These are phyloP conservation scores for Andrena haemorrhoa DNA, from an alignment of 2,888 invertebrate species.

Conservation along the genomic window DNA sequence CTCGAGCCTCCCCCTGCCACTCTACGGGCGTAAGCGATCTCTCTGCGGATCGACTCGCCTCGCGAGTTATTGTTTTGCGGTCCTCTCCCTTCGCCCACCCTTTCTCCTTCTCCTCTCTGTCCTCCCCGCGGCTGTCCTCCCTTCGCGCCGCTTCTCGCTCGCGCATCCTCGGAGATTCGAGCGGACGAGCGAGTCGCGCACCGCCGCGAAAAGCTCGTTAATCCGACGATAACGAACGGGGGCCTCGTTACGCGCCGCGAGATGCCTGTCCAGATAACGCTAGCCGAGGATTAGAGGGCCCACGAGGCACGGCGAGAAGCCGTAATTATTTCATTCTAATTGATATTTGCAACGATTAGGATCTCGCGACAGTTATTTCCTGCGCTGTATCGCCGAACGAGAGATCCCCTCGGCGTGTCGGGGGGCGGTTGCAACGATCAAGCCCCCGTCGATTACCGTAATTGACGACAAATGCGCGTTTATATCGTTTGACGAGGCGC, in stretches of 20 bases:
- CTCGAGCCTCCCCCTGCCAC: conserved; percentile 13
- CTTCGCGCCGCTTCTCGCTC: background rate
- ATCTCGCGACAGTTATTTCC: conserved; percentile 50
- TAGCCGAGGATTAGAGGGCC: conserved; percentile 36
- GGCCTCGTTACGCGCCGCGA: conserved; percentile 33
- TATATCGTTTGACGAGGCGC: conserved; percentile 22
- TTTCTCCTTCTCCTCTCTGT: background rate
- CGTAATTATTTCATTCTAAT: conserved; percentile 57
- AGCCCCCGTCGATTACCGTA: conserved; percentile 20
- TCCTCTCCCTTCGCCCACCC: conserved; percentile 42
- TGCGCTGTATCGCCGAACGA: conserved; percentile 7
- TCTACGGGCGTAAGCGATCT: conserved; percentile 54
- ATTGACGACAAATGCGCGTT: conserved; percentile 47
- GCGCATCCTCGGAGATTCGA: background rate
- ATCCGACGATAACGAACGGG: conserved; percentile 67
- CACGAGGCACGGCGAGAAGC: conserved; percentile 7
- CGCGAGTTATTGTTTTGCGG: conserved; percentile 74
- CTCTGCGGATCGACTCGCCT: conserved; percentile 55
- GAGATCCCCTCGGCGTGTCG: conserved; percentile 7
- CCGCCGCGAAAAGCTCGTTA: conserved; percentile 58
- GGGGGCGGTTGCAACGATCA: background rate
- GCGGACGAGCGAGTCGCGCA: conserved; percentile 13
- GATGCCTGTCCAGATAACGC: conserved; percentile 50
- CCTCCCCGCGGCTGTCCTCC: conserved; percentile 8
- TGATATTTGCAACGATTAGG: conserved; percentile 51